These are phyloP conservation scores for Spea bombifrons DNA, from an alignment of 2,113 vertebrate genomes.

Conservation along the genomic window DNA sequence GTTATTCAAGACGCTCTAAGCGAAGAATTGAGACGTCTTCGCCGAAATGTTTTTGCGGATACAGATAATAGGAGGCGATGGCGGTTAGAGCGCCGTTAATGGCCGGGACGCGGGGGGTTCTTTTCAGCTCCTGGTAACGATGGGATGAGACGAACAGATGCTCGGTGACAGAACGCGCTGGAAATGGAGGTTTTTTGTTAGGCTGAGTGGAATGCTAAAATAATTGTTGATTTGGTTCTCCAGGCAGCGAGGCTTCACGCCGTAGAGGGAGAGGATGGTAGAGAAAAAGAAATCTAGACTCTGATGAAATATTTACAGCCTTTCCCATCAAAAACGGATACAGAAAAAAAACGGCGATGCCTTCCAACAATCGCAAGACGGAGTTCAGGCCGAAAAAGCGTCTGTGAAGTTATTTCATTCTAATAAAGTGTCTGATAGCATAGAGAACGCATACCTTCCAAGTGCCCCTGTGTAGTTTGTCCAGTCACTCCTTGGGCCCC, in stretches of 20 bases:
- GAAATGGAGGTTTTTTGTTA: conserved; percentile 43
- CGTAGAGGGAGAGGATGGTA: not conserved
- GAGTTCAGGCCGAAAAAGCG: no score
- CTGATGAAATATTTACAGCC: no score
- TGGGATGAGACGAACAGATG: conserved; percentile 39
- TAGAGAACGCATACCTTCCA: no score
- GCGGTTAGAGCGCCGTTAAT: conserved; percentile 3
- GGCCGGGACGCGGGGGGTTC: conserved; percentile 12
- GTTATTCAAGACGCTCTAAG: conserved; percentile 35
- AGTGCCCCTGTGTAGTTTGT: no score
- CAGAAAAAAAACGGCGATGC: no score
- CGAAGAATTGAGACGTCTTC: conserved; percentile 21
- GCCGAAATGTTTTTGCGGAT: conserved; percentile 29
- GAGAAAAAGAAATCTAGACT: not conserved
- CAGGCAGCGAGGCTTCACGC: conserved; percentile 4
- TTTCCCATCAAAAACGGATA: no score
- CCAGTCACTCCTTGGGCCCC: no score
- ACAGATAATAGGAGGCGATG: conserved; percentile 10
- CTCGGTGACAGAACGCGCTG: conserved; percentile 30
- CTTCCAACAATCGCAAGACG: no score
- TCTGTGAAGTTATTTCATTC: no score
- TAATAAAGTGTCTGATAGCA: no score
- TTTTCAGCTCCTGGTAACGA: conserved; percentile 36
- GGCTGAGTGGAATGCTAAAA: conserved; percentile 43
- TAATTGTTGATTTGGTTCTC: conserved; percentile 38